Base-by-base conservation (phyloP, 2,113 vertebrate species). In the Polyodon spathula region DNA sequence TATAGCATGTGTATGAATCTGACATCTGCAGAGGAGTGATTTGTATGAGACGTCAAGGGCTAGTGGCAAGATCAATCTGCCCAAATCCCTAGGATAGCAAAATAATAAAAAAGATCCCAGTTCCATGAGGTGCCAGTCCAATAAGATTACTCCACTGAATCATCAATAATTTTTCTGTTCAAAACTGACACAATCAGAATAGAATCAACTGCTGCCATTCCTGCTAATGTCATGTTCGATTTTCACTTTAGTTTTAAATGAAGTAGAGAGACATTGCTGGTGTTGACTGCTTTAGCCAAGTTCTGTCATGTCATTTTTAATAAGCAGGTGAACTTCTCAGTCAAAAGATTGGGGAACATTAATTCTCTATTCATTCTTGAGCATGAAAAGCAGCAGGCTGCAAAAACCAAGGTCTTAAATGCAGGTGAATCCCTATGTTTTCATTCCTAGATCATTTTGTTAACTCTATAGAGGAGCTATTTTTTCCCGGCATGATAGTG, bases 71-170 rank as follows among this genome's bases (percentile, higher is more conserved):
- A 87, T 89, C 83, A 87, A 86, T 86, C 82, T 84, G 73, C 61
- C 50, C 65, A 81, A 83, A 85, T 87, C 79, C 76, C 76, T 83
- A 76, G 76, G 86, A 87, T 84, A 88, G 78, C 79, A 81, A 80
- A 83, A 86, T 88, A 85, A 88, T 83, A 87, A 85, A 81, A 81
- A 84, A 83, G 84, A 88, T 78, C 80, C 81, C 79, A 75, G 77
- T 83, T 84, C 80, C 73, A 80, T 79, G 87, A 83, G 84, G 86
- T 73, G 74, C 70, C 77, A 79, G 76, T 77, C 81, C 80, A 87
- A 85, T 85, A 78, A 81, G 81, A 87, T 88, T 82, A 87, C 76
- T 78, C 76, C 82, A 79, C 73, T 65, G 72, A 72, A 84, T 81
- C 83, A 78, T 88, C 89, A 88, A 86, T 82, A 86, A 81, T 87